A percentile compares a stretch with the other conserved stretches of the same genome.
Conservation (phyloP, 30 jellyfish, hydroid and myxozoan genomes). For the Pelagia noctiluca region DNA sequence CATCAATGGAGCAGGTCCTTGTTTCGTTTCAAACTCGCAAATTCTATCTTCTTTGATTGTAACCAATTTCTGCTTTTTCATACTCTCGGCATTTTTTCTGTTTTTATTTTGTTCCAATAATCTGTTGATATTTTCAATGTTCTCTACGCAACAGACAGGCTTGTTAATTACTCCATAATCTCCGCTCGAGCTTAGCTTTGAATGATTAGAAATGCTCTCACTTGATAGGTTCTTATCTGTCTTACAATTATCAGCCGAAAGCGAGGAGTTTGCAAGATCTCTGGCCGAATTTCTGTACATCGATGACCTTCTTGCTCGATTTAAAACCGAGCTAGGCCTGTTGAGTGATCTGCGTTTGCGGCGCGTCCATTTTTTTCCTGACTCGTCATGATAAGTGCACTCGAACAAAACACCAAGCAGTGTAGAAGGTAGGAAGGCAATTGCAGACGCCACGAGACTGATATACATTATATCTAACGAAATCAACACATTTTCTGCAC, state of each 20-base stretch:
- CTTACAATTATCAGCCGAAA: too few relatives aligned
- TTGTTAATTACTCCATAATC: not conserved
- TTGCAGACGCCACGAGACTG: not conserved
- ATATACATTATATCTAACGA: not conserved
- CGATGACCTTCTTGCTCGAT: too few relatives aligned
- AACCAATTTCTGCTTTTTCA: not conserved
- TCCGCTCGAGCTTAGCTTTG: not conserved
- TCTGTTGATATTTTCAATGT: not conserved
- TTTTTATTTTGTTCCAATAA: not conserved
- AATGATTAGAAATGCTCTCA: not conserved
- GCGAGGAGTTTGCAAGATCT: too few relatives aligned
- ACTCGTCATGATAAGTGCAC: not conserved
- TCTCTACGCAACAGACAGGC: not conserved
- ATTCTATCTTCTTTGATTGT: not conserved
- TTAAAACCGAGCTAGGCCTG: too few relatives aligned
- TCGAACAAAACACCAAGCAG: not conserved
- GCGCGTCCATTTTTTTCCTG: not conserved
- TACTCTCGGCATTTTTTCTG: not conserved
- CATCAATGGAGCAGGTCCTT: not conserved
- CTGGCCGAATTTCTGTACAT: too few relatives aligned
- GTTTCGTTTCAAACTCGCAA: not conserved
- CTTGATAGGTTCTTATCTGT: not conserved
- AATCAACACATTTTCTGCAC: constrained; percentile 6
- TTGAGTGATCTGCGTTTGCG: too few relatives aligned
- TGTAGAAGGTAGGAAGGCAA: not conserved